Conservation (phyloP, 2,888 invertebrate genomes). For the Tuberolachnus salignus region DNA sequence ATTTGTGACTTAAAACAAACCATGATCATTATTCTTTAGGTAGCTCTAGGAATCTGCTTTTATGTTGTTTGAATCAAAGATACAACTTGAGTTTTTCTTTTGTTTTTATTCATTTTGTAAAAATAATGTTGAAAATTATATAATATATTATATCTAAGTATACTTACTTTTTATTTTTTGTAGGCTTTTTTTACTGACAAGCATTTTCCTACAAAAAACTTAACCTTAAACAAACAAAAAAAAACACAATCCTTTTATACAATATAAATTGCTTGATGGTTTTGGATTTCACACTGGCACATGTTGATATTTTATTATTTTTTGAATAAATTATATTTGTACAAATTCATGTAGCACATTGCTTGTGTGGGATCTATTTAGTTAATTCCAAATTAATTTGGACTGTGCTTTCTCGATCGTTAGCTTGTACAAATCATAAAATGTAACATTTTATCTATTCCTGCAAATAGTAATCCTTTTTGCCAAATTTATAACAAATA, state of each 20-base stretch:
- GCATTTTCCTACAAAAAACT: slow-evolving; percentile 37
- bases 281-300: slow-evolving; percentile 54
- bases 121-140: slow-evolving; percentile 44
- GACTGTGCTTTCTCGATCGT: slow-evolving; percentile 51
- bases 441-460: slow-evolving; percentile 16
- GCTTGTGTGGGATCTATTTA: slow-evolving; percentile 50
- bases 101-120: slow-evolving; percentile 44
- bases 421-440: slow-evolving; percentile 31
- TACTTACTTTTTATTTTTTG: slow-evolving; percentile 44
- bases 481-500: slow-evolving; percentile 7
- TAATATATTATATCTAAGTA: slow-evolving; percentile 43
- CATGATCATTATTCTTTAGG: slow-evolving; percentile 30
- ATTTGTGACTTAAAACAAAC: slow-evolving; percentile 30
- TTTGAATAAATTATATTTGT: slow-evolving; percentile 40
- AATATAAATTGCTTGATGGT: slow-evolving; percentile 53
- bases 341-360: slow-evolving; percentile 40
- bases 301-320: slow-evolving; percentile 41
- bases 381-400: slow-evolving; percentile 40
- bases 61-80: slow-evolving; percentile 38
- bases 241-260: slow-evolving; percentile 31
- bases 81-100: slow-evolving; percentile 42
- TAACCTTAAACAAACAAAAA: slow-evolving; percentile 14
- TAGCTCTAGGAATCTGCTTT: slow-evolving; percentile 34
- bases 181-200: slow-evolving; percentile 43
- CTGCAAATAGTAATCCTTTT: not conserved